Percentiles rank a stretch among this genome's conserved stretches.
Evolutionary conservation across 2,797 vertebrate species (phyloP).

Genomic region (Jordanella pulchra): DNA sequence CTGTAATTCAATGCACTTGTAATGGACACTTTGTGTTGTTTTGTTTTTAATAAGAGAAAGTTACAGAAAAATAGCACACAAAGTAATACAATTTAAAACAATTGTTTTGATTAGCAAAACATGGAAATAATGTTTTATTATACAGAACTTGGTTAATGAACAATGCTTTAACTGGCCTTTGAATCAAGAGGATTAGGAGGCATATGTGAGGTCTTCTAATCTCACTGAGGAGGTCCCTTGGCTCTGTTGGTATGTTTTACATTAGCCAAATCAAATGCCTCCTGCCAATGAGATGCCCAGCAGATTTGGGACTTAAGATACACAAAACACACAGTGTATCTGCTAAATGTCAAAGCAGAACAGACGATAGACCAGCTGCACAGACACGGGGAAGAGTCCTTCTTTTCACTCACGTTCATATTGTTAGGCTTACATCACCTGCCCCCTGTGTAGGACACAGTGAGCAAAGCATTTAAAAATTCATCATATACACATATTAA

Average conservation of each 20-base stretch:
- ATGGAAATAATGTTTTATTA: slow-evolving; percentile 52
- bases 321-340: slow-evolving; percentile 2
- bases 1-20: not conserved
- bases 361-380: slow-evolving; percentile 12
- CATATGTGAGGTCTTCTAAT: slow-evolving; percentile 75
- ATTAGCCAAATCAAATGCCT: slow-evolving; percentile 65
- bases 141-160: slow-evolving; percentile 62
- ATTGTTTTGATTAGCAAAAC: slow-evolving; percentile 26
- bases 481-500: slow-evolving; percentile 67
- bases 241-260: slow-evolving; percentile 64
- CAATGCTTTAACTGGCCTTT: slow-evolving; percentile 69
- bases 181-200: slow-evolving; percentile 75
- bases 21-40: too few species aligned
- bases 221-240: slow-evolving; percentile 61
- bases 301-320: slow-evolving; percentile 4
- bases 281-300: slow-evolving; percentile 23
- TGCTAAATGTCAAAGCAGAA: slow-evolving; percentile 12
- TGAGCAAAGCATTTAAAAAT: slow-evolving; percentile 60
- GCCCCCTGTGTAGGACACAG: slow-evolving; percentile 42
- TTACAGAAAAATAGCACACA: slow-evolving; percentile 12
- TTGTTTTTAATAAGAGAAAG: not conserved
- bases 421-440: slow-evolving; percentile 50
- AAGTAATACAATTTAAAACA: slow-evolving; percentile 25
- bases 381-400: not conserved
- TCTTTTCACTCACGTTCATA: slow-evolving; percentile 15